These are phyloP conservation scores for Pantherophis alleghaniensis DNA, from an alignment of 2,797 vertebrate genomes.

Conservation along the genomic window DNA sequence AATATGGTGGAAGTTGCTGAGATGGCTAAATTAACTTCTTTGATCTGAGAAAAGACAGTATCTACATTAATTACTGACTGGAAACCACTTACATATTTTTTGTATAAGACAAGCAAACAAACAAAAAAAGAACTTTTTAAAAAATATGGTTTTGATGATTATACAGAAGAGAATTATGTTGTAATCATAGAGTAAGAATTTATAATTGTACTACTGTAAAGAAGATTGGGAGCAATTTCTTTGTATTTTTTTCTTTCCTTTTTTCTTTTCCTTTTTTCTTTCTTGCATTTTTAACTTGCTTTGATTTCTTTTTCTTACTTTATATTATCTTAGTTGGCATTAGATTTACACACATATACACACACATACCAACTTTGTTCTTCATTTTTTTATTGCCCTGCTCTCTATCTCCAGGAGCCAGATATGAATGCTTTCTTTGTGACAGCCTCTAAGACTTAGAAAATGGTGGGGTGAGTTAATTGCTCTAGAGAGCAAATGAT, in stretches of 20 bases:
- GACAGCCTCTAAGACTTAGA: not conserved
- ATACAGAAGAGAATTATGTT: not conserved
- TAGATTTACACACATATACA: not conserved
- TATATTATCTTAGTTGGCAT: not conserved
- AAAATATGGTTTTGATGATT: not conserved
- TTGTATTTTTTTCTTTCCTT: not conserved
- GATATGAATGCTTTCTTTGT: not conserved
- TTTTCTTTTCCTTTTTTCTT: not conserved
- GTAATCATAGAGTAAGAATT: not conserved
- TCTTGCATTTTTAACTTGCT: not conserved
- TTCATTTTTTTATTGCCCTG: not conserved
- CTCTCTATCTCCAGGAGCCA: not conserved
- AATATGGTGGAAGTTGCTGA: not conserved
- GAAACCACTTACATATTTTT: not conserved
- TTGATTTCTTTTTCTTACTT: not conserved
- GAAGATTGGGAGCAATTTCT: not conserved
- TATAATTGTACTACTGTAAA: not conserved
- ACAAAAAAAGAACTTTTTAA: not conserved
- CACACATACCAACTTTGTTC: not conserved
- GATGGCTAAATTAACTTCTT: not conserved
- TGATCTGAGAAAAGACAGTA: not conserved
- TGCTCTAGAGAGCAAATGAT: not conserved
- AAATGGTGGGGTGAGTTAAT: not conserved
- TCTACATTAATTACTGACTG: not conserved
- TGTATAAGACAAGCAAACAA: not conserved